A percentile compares a stretch with the other conserved stretches of the same genome.
These are phyloP conservation scores for Drosophila hamatofila DNA, from an alignment of 2,888 invertebrate genomes.

Conservation along the genomic window DNA sequence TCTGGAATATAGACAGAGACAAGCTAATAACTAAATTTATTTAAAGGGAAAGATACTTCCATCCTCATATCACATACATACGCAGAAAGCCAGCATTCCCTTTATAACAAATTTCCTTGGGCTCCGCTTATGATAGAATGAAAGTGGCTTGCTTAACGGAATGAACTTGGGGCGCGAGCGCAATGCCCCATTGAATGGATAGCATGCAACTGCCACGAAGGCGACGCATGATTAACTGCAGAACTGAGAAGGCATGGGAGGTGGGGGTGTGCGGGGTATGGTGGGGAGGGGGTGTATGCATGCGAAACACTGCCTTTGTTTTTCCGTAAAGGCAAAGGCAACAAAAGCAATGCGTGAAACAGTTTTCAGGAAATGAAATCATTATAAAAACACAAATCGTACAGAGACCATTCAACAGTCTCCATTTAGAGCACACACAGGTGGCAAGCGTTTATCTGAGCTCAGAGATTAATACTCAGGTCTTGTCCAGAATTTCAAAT, in stretches of 20 bases:
- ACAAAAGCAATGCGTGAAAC: conserved; percentile 13
- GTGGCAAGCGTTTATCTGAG: conserved; percentile 8
- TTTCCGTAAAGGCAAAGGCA: conserved; percentile 7
- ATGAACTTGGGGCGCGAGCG: conserved; percentile 32
- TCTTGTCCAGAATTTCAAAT: neutral
- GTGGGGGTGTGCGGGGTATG: no score
- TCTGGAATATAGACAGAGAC: no score
- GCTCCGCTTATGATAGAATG: no score
- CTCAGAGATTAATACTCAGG: neutral
- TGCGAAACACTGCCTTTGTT: conserved; percentile 41
- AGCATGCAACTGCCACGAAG: conserved; percentile 43
- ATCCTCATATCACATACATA: no score
- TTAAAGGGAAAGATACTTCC: no score
- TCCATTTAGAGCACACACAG: conserved; percentile 8
- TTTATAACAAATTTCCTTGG: no score
- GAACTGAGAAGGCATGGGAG: conserved; percentile 7
- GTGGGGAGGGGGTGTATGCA: neutral
- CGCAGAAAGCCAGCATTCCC: no score
- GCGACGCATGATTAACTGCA: conserved; percentile 43
- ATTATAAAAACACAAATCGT: conserved; percentile 45
- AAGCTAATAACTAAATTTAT: no score
- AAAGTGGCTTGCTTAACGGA: no score
- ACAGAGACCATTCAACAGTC: conserved; percentile 9
- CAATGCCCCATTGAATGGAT: conserved; percentile 35
- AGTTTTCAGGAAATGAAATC: conserved; percentile 31